phyloP scores from a whole-genome alignment of 2,888 invertebrate genomes.

The Drosophila emarginata region DNA sequence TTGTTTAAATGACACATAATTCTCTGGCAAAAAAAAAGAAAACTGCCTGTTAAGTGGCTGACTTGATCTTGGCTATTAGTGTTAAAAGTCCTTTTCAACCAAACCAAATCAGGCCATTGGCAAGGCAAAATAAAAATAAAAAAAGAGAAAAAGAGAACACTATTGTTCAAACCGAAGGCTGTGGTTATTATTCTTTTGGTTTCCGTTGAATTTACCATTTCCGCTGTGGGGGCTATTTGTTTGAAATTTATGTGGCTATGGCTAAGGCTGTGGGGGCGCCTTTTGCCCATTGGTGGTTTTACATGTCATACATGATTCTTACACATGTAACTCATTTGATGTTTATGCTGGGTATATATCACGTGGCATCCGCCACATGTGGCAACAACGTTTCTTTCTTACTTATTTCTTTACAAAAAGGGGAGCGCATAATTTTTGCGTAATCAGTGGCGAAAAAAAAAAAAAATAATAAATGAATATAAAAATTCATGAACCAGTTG shows the following conservation, averaged over 20 bases:
- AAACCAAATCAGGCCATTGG: slow-evolving; percentile 27
- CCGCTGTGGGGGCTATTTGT: slow-evolving; percentile 41
- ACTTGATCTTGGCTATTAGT: slow-evolving; percentile 60
- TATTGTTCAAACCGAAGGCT: slow-evolving; percentile 4
- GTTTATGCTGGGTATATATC: slow-evolving; percentile 65
- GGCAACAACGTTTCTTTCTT: slow-evolving; percentile 32
- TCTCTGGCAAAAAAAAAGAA: too few relatives aligned
- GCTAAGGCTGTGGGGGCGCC: slow-evolving; percentile 7
- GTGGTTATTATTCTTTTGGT: slow-evolving; percentile 11
- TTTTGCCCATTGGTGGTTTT: slow-evolving; percentile 28
- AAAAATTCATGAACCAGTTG: slow-evolving; percentile 47
- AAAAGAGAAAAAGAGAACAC: not conserved
- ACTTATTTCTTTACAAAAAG: not conserved
- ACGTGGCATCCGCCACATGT: slow-evolving; percentile 74
- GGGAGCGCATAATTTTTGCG: slow-evolving; percentile 50
- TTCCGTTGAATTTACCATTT: slow-evolving; percentile 56
- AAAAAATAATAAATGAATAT: slow-evolving; percentile 5
- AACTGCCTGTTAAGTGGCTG: slow-evolving; percentile 48
- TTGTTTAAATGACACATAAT: slow-evolving; percentile 43
- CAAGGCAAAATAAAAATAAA: not conserved
- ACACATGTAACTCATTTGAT: slow-evolving; percentile 41
- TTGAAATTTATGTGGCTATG: slow-evolving; percentile 55
- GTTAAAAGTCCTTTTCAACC: slow-evolving; percentile 26
- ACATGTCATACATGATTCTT: slow-evolving; percentile 33
- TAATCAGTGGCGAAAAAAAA: slow-evolving; percentile 50